A percentile compares a stretch with the other conserved stretches of the same genome.
Evolutionary conservation across 2,113 vertebrate species (phyloP).

Genomic region (Thymallus thymallus): DNA sequence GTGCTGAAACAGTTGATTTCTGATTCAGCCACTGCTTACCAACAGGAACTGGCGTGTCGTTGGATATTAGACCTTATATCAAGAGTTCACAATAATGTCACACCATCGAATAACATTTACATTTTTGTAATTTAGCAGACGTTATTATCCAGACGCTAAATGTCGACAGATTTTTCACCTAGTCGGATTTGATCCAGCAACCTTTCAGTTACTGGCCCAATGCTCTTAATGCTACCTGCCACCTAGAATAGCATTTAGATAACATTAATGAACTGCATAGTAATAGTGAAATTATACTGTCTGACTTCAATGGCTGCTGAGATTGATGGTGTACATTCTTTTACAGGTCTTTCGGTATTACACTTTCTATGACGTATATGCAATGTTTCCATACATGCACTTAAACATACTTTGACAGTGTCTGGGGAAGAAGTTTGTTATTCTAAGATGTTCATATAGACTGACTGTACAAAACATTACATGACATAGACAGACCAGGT

Average conservation of each 20-base stretch:
- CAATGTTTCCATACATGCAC: too few species aligned
- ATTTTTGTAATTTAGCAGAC: not conserved
- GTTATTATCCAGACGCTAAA: conserved; percentile 7
- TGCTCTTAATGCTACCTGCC: too few species aligned
- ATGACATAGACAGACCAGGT: too few species aligned
- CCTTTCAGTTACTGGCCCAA: too few species aligned
- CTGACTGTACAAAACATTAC: too few species aligned
- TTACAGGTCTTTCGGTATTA: too few species aligned
- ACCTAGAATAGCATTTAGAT: not conserved
- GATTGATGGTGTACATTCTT: not conserved
- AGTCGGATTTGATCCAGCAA: too few species aligned
- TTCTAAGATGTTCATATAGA: too few species aligned
- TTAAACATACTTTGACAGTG: too few species aligned
- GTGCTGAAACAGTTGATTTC: conserved; percentile 6
- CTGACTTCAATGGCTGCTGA: not conserved
- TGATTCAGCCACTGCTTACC: not conserved
- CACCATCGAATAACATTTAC: not conserved
- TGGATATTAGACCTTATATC: conserved; percentile 21
- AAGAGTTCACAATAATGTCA: conserved; percentile 6
- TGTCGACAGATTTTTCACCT: too few species aligned
- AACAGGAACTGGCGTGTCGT: conserved; percentile 31
- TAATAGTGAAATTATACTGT: not conserved
- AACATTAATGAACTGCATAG: conserved; percentile 18
- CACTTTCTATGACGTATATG: too few species aligned
- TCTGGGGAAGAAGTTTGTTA: too few species aligned